Conservation (phyloP, 2,113 vertebrate species). For the Sinocyclocheilus grahami region DNA sequence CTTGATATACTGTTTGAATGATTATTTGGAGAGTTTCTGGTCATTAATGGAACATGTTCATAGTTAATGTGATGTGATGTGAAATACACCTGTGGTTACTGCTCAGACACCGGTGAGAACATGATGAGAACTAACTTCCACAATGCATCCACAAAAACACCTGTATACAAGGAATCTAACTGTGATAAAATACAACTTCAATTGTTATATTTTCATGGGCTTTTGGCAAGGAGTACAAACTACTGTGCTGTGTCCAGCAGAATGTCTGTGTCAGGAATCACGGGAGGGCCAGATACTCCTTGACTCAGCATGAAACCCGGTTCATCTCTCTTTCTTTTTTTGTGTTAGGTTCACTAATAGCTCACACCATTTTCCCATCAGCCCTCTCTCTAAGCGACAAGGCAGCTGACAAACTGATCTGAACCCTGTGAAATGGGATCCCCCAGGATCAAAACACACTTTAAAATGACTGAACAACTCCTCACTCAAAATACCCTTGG, state of each 20-base stretch:
- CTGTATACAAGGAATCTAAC: not conserved
- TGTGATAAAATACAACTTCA: not conserved
- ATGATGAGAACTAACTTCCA: not conserved
- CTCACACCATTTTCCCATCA: slow-evolving; percentile 45
- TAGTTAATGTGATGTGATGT: not conserved
- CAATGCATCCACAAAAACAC: not conserved
- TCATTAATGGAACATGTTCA: not conserved
- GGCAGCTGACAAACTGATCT: slow-evolving; percentile 36
- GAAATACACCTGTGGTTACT: not conserved
- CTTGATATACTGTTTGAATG: not conserved
- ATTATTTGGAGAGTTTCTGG: not conserved
- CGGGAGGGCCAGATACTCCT: not conserved
- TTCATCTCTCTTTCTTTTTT: slow-evolving; percentile 5
- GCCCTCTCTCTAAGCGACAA: slow-evolving; percentile 37
- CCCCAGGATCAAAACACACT: slow-evolving; percentile 49
- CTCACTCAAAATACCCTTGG: slow-evolving; percentile 37
- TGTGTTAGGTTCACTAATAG: slow-evolving; percentile 29
- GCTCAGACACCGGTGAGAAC: not conserved
- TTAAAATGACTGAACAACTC: slow-evolving; percentile 51
- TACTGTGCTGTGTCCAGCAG: slow-evolving; percentile 7
- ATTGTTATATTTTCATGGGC: not conserved
- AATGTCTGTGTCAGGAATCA: slow-evolving; percentile 13
- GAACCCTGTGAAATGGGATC: slow-evolving; percentile 56
- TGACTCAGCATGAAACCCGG: slow-evolving; percentile 34
- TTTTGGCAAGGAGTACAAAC: not conserved